phyloP scores from a whole-genome alignment of 2,888 invertebrate species.

The Caenorhabditis sp. region DNA sequence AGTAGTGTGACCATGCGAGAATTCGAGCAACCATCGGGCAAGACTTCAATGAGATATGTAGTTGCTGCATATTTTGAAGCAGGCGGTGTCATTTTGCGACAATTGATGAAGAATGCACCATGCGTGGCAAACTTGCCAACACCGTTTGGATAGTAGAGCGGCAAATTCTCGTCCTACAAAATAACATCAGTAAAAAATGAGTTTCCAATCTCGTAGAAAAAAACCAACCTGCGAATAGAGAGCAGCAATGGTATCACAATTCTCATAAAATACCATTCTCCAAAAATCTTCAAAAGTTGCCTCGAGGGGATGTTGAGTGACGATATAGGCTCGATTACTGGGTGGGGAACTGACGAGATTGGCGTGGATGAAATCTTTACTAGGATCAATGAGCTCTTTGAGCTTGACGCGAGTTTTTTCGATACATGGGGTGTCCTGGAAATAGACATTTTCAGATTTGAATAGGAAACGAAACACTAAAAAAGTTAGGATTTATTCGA shows the following conservation, averaged over 20 bases:
- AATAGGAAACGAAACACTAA: too few species aligned
- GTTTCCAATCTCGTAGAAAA: too few species aligned
- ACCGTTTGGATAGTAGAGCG: slow-evolving; percentile 28
- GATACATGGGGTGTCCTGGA: background rate
- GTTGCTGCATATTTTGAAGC: slow-evolving; percentile 4
- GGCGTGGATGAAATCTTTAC: slow-evolving; percentile 5
- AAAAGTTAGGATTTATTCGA: too few species aligned
- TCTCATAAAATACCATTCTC: slow-evolving; percentile 39
- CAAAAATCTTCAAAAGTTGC: slow-evolving; percentile 31
- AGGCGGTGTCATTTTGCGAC: slow-evolving; percentile 12
- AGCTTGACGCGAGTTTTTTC: slow-evolving; percentile 3
- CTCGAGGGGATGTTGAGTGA: slow-evolving; percentile 36
- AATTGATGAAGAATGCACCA: slow-evolving; percentile 32
- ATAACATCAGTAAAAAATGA: too few species aligned
- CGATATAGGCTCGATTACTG: slow-evolving; percentile 20
- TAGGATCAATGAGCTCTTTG: background rate
- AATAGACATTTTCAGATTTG: too few species aligned
- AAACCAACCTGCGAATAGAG: slow-evolving; percentile 17
- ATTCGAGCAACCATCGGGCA: slow-evolving; percentile 31
- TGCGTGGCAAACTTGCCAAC: slow-evolving; percentile 26
- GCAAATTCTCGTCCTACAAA: slow-evolving; percentile 22
- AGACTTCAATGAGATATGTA: background rate
- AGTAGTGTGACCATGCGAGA: slow-evolving; percentile 21
- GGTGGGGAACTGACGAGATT: slow-evolving; percentile 23
- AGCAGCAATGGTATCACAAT: slow-evolving; percentile 22